These are phyloP conservation scores for Battus philenor DNA, from an alignment of 1,140 invertebrate genomes.

Conservation along the genomic window DNA sequence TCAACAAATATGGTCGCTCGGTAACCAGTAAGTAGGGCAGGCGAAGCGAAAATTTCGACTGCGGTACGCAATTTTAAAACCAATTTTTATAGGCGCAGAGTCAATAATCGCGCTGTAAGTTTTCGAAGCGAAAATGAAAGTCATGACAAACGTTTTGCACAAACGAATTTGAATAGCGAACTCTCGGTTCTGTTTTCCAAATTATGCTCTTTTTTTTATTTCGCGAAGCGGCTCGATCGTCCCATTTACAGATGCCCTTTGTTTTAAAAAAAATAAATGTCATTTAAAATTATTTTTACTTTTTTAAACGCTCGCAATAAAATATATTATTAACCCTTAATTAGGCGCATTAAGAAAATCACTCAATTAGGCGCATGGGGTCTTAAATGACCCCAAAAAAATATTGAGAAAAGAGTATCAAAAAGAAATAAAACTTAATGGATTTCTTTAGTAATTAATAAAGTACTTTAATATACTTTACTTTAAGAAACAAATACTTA, in stretches of 20 bases:
- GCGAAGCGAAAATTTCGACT: constrained; percentile 54
- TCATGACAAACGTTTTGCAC: constrained; percentile 60
- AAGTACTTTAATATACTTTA: no score
- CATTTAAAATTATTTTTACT: not conserved
- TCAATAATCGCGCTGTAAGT: constrained; percentile 13
- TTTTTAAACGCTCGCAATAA: no score
- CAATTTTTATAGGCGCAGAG: constrained; percentile 21
- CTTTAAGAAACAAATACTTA: no score
- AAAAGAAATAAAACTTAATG: no score
- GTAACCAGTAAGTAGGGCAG: constrained; percentile 59
- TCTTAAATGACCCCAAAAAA: no score
- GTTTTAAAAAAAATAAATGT: constrained; percentile 21
- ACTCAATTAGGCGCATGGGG: no score
- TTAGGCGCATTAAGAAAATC: no score
- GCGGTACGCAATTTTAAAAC: constrained; percentile 22
- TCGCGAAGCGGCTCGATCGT: no score
- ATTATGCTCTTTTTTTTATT: constrained; percentile 25
- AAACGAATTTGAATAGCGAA: constrained; percentile 65
- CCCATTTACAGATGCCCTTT: no score
- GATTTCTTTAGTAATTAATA: no score
- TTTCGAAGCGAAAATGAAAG: constrained; percentile 67
- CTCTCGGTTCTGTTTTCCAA: constrained; percentile 42
- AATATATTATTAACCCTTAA: no score
- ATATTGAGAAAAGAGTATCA: no score
- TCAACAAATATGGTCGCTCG: constrained; percentile 52